Evolutionary conservation across 1,140 invertebrate species (phyloP), one percentile per base, ranked within the genome.

Genomic region (Drosophila mojavensis): DNA sequence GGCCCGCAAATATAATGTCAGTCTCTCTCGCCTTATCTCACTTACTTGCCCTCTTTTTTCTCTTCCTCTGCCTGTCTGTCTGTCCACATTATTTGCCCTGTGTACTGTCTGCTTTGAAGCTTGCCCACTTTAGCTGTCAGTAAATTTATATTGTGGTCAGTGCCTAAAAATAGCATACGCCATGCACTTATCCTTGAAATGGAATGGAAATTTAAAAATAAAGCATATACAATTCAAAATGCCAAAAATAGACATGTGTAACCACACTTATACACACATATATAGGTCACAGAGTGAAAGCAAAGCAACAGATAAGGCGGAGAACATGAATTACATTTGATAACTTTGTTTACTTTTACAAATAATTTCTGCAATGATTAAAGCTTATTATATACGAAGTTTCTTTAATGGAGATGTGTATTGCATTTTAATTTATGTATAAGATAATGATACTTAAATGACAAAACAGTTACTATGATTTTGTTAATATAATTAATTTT

Each of bases 201-300:
- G 36, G 79, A 72, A 66, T 55, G 66, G 48, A 78, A 73, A 78
- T 72, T 76, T 77, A 56, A 80, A 84, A 84, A 83, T 86, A 78
- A 54, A 80, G 78, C 78, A 88, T 78, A 70, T 80, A 83, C 76
- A 80, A 80, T 78, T 80, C 69, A 75, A 59, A 20, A 48, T 63
- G 79, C 64, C 56, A 69, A 74, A 82, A 89, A 79, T 77, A 89
- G 65, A 81, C 53, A 24, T 30, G 47, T 9, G 41, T 13, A n/a
- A 10, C 28, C 56, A 33, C 15, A 26, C 26, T 58, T 65, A 33
- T 24, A 24, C 20, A 24, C 3, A 24, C 48, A 24, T n/a, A 59
- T 60, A 17, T 60, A 33, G 58, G 58, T 33, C 43, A 60, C n/a
- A 2, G 3, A 20, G 15, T 10, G 15, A 20, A 47, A 47, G 28